Evolutionary conservation across 1,140 invertebrate genomes (phyloP), one percentile per base, ranked within the genome.

Genomic region (Linepithema humile): DNA sequence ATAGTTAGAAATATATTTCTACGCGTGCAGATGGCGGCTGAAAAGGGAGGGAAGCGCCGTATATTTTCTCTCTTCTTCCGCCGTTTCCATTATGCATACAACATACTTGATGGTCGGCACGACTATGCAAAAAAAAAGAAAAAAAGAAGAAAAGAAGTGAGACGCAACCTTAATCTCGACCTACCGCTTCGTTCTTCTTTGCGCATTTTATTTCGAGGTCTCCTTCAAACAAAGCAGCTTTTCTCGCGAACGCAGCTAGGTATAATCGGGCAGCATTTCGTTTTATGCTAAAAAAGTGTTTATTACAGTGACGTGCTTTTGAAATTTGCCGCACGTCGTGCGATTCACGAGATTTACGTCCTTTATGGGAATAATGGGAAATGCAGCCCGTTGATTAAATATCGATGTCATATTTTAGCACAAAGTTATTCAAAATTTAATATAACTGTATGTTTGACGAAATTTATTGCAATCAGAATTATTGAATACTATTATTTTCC

Each of bases 81-180:
- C 40, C 50, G 29, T 43, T 84, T 80, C 29, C 62, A 80, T 84
- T 84, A 84, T 84, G 82, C 74, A 80, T 80, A 80, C 64, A 69
- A 69, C 75, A 84, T 48, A 80, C 62, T 84, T 77, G 78, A 82
- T 75, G 77, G 69, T 43, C 62, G 32, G 40, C 62, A 20, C 17
- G 45, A 59, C 38, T 60, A 65, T 53, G 45, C 10, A 23, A 57
- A 38, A 82, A 74, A 72, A 45, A 57, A 65, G n/a, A 84, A 72
- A 45, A 55, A 65, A n/a, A 55, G 26, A 82, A 84, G 59, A 45
- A 55, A 65, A 57, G 10, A 60, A 50, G 4, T 12, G 43, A 83
- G 23, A 9, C 40, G 23, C 60, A 59, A 80, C 17, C 40, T 84
- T 84, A 84, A 84, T 84, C 73, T 67, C 62, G 29, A 32, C 45